A percentile compares a stretch with the other conserved stretches of the same genome.
These are phyloP conservation scores for Perizoma flavofasciatum DNA, from an alignment of 2,888 invertebrate species.

Conservation along the genomic window DNA sequence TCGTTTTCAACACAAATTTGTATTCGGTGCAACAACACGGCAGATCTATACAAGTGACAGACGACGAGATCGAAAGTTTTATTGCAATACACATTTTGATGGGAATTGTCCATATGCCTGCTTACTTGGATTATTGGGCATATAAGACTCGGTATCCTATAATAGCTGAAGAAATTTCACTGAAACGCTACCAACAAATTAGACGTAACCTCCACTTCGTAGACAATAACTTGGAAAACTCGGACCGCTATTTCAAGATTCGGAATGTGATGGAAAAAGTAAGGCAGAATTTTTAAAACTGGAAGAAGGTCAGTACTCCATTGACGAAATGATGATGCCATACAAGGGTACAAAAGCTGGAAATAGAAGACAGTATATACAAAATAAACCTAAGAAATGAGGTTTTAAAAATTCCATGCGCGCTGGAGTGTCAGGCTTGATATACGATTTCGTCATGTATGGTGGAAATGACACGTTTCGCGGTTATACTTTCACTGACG, in stretches of 20 bases:
- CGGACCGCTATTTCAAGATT: no score
- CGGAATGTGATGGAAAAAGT: not conserved
- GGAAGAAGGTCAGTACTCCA: conserved; percentile 1
- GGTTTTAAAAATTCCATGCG: conserved; percentile 26
- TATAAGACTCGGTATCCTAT: conserved; percentile 18
- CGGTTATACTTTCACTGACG: not conserved
- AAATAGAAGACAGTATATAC: conserved; percentile 9
- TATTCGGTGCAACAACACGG: conserved; percentile 31
- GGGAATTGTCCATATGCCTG: conserved; percentile 39
- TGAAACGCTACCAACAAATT: not conserved
- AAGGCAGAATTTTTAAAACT: not conserved
- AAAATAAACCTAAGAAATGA: conserved; percentile 26
- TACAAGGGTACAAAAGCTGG: conserved; percentile 19
- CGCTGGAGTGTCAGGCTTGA: conserved; percentile 26
- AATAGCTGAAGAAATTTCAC: conserved; percentile 5
- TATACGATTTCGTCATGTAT: conserved; percentile 23
- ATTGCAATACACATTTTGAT: conserved; percentile 42
- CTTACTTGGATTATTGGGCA: conserved; percentile 33
- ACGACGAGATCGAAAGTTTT: conserved; percentile 38
- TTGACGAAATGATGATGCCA: conserved; percentile 17
- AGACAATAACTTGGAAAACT: no score
- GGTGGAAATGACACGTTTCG: not conserved
- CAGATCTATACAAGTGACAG: conserved; percentile 30
- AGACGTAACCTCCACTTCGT: no score
- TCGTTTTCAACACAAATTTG: not conserved